Percentiles rank a stretch among this genome's conserved stretches.
Evolutionary conservation across 2,113 vertebrate genomes (phyloP).

Genomic region (Coregonus clupeaformis): DNA sequence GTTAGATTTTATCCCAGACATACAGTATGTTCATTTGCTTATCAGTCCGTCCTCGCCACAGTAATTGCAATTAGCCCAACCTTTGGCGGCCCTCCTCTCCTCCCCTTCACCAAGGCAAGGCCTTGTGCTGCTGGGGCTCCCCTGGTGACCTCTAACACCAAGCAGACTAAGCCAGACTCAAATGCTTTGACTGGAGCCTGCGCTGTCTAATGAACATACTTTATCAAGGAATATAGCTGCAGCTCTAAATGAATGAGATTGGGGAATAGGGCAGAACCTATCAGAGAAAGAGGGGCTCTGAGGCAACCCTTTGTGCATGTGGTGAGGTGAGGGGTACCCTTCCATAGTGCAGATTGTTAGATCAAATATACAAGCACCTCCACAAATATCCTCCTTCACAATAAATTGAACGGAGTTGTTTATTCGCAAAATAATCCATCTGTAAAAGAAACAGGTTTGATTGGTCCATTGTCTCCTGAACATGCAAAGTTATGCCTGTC

Average conservation of each 20-base stretch:
- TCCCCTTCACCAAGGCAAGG: neutral
- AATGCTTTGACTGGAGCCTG: neutral
- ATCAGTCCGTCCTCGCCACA: neutral
- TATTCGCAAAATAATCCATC: neutral
- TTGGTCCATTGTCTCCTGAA: conserved; percentile 7
- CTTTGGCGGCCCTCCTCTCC: neutral
- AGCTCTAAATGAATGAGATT: too few species aligned
- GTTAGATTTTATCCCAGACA: neutral
- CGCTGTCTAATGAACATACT: too few species aligned
- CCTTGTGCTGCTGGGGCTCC: neutral
- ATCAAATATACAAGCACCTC: too few species aligned
- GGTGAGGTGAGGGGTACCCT: neutral
- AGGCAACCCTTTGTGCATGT: too few species aligned
- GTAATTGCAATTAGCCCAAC: neutral
- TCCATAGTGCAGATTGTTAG: too few species aligned
- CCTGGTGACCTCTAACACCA: neutral
- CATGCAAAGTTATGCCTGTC: conserved; percentile 39
- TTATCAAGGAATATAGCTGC: too few species aligned
- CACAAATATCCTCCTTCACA: conserved; percentile 4
- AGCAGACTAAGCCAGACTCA: neutral
- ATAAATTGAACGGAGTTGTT: too few species aligned
- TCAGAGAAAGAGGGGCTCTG: too few species aligned
- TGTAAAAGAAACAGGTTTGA: neutral
- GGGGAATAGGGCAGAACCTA: too few species aligned
- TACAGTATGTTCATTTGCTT: neutral